Percentiles rank a stretch among this genome's conserved stretches.
Conservation (phyloP, 2,888 invertebrate species). For the Nomada flava region DNA sequence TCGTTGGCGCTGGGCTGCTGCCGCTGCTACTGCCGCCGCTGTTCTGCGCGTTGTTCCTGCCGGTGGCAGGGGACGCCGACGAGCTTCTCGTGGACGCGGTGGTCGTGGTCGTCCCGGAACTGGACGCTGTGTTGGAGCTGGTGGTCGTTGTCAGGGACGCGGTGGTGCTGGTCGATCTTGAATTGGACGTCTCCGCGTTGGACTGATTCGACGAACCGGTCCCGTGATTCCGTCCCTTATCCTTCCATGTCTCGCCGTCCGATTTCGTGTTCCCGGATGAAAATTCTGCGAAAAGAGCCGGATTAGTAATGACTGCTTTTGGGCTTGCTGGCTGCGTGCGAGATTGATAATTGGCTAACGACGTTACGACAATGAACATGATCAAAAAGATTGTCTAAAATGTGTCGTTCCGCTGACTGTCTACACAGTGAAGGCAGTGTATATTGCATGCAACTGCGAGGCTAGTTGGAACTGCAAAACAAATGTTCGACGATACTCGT, state of each 20-base stretch:
- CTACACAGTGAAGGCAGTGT: conserved; percentile 17
- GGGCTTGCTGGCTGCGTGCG: not conserved
- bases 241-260: conserved; percentile 75
- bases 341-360: not conserved
- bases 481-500: not conserved
- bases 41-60: conserved; percentile 56
- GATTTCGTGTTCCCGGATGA: conserved; percentile 70
- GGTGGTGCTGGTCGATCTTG: conserved; percentile 73
- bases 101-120: conserved; percentile 61
- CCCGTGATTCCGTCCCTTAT: conserved; percentile 71
- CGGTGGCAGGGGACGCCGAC: conserved; percentile 61
- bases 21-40: conserved; percentile 46
- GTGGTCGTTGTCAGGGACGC: conserved; percentile 76
- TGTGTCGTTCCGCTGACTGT: not conserved
- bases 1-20: conserved; percentile 51
- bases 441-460: conserved; percentile 46
- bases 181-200: conserved; percentile 62
- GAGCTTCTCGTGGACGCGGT: conserved; percentile 68
- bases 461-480: conserved; percentile 11
- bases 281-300: conserved; percentile 73
- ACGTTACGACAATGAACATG: conserved; percentile 25
- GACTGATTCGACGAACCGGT: conserved; percentile 36
- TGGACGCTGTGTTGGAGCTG: conserved; percentile 52
- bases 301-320: conserved; percentile 25
- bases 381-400: not conserved